A percentile compares a stretch with the other conserved stretches of the same genome.
Evolutionary conservation across 2,888 invertebrate species (phyloP).

Genomic region (Eilema griseolum): DNA sequence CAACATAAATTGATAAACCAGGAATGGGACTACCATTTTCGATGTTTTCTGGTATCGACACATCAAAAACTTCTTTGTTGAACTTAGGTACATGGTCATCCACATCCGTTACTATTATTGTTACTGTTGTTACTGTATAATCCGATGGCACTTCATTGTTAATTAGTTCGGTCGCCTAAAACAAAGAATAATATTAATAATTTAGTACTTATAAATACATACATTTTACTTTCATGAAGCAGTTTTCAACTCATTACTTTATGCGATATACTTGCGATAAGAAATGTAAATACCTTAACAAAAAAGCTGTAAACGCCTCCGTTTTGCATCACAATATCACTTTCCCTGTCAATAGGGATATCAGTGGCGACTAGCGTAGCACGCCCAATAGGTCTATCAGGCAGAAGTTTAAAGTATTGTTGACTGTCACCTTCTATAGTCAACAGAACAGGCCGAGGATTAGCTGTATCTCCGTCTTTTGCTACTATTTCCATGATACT

Average conservation of each 20-base stretch:
- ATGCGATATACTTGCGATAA: background rate
- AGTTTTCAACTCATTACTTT: background rate
- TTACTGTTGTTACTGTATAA: constrained; percentile 89
- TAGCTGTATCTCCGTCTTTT: constrained; percentile 93
- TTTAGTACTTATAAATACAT: background rate
- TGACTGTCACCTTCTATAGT: constrained; percentile 90
- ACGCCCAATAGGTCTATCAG: constrained; percentile 85
- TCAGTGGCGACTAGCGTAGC: constrained; percentile 88
- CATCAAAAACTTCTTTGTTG: constrained; percentile 88
- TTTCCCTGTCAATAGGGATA: constrained; percentile 91
- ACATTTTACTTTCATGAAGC: background rate
- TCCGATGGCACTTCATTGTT: constrained; percentile 91
- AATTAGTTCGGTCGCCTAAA: constrained; percentile 90
- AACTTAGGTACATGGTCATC: constrained; percentile 92
- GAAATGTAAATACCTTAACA: constrained; percentile 79
- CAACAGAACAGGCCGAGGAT: constrained; percentile 89
- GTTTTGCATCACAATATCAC: constrained; percentile 90
- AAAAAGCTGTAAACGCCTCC: constrained; percentile 92
- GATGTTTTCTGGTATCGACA: constrained; percentile 92
- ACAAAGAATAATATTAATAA: constrained; percentile 25
- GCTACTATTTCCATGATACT: constrained; percentile 91
- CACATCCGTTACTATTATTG: constrained; percentile 92
- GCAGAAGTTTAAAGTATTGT: constrained; percentile 89
- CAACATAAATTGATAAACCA: constrained; percentile 91
- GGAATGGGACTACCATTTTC: constrained; percentile 90